Conservation (phyloP, 2,797 vertebrate genomes). For the Neomorphus geoffroyi region DNA sequence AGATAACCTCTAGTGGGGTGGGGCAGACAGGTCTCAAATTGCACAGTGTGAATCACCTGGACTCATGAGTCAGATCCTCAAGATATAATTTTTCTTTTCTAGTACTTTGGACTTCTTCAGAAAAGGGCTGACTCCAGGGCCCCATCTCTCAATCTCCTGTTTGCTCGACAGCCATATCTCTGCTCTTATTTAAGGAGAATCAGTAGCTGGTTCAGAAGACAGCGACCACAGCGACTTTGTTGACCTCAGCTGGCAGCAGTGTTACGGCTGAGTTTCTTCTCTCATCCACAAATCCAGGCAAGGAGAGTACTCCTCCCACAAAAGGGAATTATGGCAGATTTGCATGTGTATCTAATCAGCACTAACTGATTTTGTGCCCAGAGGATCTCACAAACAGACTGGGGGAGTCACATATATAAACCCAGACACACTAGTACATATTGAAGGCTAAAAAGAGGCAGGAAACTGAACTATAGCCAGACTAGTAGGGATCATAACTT, state of each 20-base stretch:
- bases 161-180: background rate
- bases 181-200: background rate
- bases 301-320: background rate
- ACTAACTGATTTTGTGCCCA: background rate
- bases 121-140: background rate
- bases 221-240: background rate
- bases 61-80: background rate
- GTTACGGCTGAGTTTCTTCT: background rate
- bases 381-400: background rate
- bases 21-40: background rate
- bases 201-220: background rate
- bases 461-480: background rate
- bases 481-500: background rate
- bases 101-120: background rate
- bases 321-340: background rate
- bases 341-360: background rate
- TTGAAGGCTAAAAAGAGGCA: background rate
- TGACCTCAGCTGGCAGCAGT: background rate
- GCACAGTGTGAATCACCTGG: background rate
- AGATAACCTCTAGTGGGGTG: background rate
- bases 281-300: background rate
- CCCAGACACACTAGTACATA: background rate
- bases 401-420: background rate
- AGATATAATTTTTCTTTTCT: background rate
- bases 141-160: background rate